Evolutionary conservation across 2,888 invertebrate species (phyloP).

Genomic region (Caenorhabditis afra): DNA sequence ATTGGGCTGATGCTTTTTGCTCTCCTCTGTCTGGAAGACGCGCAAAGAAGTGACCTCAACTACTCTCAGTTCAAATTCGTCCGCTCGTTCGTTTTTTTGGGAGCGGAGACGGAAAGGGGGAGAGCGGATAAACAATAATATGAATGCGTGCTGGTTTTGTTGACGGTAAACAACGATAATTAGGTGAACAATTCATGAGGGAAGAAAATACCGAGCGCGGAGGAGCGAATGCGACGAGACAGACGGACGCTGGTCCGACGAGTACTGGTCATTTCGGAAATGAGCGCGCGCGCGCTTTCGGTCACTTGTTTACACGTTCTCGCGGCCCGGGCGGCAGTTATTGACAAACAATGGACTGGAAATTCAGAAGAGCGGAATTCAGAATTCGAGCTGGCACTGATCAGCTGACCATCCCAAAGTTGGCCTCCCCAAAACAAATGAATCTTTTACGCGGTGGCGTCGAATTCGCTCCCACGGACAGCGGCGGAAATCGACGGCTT

Average conservation of each 20-base stretch:
- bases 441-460: conserved; percentile 3
- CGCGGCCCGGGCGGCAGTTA: conserved; percentile 1
- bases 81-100: too few relatives aligned
- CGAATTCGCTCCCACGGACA: not conserved
- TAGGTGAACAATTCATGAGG: conserved; percentile 52
- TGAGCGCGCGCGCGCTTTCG: conserved; percentile 12
- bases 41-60: too few relatives aligned
- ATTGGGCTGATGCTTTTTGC: conserved; percentile 71
- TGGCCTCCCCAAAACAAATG: not conserved
- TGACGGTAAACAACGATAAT: conserved; percentile 53
- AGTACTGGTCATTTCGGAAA: conserved; percentile 47
- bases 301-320: conserved; percentile 38
- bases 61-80: too few relatives aligned
- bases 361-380: conserved; percentile 8
- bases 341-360: conserved; percentile 31
- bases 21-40: too few relatives aligned
- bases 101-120: not conserved
- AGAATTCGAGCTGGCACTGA: conserved; percentile 9
- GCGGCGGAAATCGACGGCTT: not conserved
- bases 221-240: conserved; percentile 2
- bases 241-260: not conserved
- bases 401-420: not conserved
- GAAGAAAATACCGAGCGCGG: conserved; percentile 13
- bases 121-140: conserved; percentile 42
- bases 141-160: conserved; percentile 35